These are phyloP conservation scores for Campoletis sonorensis DNA, from an alignment of 1,140 invertebrate species.

Conservation along the genomic window DNA sequence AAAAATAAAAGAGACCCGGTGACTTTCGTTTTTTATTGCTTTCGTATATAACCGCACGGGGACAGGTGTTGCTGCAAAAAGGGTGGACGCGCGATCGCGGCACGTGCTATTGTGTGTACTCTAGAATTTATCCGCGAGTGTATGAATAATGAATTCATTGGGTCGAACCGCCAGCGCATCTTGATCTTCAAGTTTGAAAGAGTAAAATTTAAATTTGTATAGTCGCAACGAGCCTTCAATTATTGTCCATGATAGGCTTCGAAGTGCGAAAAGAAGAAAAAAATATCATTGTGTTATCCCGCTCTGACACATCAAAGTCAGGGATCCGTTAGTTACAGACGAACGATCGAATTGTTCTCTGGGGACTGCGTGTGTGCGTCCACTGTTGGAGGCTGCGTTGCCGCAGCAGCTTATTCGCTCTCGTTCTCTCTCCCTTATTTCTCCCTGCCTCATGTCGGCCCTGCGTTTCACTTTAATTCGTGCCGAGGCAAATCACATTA, in stretches of 20 bases:
- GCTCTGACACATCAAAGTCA: constrained; percentile 25
- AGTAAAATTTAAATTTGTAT: no score
- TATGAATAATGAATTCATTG: no score
- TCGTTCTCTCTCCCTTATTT: neutral
- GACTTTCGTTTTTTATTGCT: neutral
- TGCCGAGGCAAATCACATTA: constrained; percentile 43
- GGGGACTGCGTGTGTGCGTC: neutral
- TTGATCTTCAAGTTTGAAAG: no score
- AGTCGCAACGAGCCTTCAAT: no score
- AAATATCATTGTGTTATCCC: neutral
- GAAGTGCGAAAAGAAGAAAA: neutral
- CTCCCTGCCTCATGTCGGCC: neutral
- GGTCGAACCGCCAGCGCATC: no score
- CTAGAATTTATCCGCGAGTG: no score
- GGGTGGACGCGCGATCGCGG: no score
- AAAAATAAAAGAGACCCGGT: neutral
- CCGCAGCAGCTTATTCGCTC: neutral
- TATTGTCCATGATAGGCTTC: no score
- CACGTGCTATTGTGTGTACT: no score
- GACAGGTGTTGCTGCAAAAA: constrained; percentile 12
- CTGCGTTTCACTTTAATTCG: constrained; percentile 24
- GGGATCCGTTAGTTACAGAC: constrained; percentile 36
- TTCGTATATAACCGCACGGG: neutral
- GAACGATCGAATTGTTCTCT: constrained; percentile 38
- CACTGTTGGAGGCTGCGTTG: neutral